Conservation (phyloP, 2,797 vertebrate species). For the Chiroxiphia lanceolata region DNA sequence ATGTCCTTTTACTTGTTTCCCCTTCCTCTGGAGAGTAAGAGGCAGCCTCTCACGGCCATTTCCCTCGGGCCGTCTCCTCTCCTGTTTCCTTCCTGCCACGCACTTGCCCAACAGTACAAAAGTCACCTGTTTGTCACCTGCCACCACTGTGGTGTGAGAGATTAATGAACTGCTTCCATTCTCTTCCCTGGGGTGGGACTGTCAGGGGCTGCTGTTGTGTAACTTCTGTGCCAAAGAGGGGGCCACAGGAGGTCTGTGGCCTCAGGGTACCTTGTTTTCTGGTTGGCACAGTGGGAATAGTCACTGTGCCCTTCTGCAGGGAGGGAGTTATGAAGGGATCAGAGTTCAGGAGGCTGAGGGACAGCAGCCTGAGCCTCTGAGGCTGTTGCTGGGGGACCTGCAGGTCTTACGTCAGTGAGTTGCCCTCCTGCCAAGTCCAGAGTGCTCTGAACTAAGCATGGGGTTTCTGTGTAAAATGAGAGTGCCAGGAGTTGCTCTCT, state of each 20-base stretch:
- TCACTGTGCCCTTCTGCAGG: background rate
- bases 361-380: background rate
- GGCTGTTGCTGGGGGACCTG: background rate
- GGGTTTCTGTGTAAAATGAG: background rate
- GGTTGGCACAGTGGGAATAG: background rate
- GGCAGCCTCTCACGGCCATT: background rate
- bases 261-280: background rate
- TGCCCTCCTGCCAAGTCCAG: background rate
- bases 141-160: fast-evolving
- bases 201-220: background rate
- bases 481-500: background rate
- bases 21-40: background rate
- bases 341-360: background rate
- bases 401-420: background rate
- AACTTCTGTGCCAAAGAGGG: background rate
- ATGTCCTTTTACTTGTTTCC: background rate
- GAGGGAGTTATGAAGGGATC: background rate
- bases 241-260: background rate
- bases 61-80: background rate
- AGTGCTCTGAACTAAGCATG: background rate
- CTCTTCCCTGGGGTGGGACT: background rate
- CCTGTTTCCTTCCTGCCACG: background rate
- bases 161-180: background rate
- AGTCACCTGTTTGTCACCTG: background rate
- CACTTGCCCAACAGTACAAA: background rate